Evolutionary conservation across 2,113 vertebrate species (phyloP).

Genomic region (Natator depressus): DNA sequence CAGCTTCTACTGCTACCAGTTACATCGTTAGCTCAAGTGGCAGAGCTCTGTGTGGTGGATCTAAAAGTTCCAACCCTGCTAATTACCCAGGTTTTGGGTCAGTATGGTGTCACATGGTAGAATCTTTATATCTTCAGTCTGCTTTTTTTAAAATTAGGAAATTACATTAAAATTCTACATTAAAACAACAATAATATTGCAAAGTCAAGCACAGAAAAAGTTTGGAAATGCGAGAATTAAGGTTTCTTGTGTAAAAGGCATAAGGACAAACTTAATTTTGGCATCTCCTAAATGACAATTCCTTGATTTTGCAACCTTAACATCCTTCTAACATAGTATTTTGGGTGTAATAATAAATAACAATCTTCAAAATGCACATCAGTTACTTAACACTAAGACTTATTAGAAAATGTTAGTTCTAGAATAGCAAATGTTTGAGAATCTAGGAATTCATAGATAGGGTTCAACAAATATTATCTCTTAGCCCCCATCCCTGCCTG

Average conservation of each 20-base stretch:
- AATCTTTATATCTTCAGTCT: not conserved
- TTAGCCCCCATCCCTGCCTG: not conserved
- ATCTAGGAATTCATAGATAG: not conserved
- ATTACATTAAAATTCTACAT: not conserved
- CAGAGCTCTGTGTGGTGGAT: not conserved
- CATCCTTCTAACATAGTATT: not conserved
- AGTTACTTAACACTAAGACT: not conserved
- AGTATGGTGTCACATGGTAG: not conserved
- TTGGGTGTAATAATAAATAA: not conserved
- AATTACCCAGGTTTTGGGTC: not conserved
- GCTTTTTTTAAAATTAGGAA: not conserved
- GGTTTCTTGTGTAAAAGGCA: not conserved
- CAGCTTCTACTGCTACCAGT: not conserved
- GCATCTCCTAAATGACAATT: not conserved
- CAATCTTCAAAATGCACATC: not conserved
- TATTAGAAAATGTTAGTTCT: not conserved
- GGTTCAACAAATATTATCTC: not conserved
- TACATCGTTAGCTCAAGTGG: not conserved
- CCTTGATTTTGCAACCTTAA: not conserved
- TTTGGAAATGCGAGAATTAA: not conserved
- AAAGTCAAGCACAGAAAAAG: not conserved
- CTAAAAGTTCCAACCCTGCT: not conserved
- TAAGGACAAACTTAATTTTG: not conserved
- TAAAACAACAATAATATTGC: not conserved
- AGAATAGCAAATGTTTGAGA: not conserved